Evolutionary conservation across 2,113 vertebrate genomes (phyloP).

Genomic region (Phyllostomus hastatus): DNA sequence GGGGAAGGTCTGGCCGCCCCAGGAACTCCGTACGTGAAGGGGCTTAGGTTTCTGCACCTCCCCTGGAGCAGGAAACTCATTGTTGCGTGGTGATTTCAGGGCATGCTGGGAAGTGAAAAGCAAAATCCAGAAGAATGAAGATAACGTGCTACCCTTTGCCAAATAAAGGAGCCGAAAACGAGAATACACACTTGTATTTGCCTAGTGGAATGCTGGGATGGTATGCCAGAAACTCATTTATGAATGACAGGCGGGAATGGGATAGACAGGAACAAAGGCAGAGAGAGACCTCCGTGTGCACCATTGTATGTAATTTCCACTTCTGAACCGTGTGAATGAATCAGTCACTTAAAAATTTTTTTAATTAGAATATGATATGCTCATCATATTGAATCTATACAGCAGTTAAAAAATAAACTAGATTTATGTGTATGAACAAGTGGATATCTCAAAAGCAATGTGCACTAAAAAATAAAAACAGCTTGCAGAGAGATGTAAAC

Average conservation of each 20-base stretch:
- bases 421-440: background rate
- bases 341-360: background rate
- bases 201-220: background rate
- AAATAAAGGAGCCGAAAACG: background rate
- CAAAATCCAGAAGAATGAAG: background rate
- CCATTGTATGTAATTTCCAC: background rate
- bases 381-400: background rate
- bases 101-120: background rate
- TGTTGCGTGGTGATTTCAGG: background rate
- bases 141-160: background rate
- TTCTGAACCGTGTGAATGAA: background rate
- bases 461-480: background rate
- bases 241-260: background rate
- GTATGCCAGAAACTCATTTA: background rate
- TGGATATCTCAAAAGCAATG: background rate
- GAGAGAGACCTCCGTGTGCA: background rate
- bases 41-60: background rate
- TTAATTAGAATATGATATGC: background rate
- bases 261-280: background rate
- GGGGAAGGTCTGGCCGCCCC: background rate
- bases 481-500: background rate
- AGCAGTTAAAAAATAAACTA: background rate
- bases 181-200: background rate
- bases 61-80: background rate
- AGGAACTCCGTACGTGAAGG: background rate